phyloP scores from a whole-genome alignment of 2,113 vertebrate genomes.

The Albula glossodonta region DNA sequence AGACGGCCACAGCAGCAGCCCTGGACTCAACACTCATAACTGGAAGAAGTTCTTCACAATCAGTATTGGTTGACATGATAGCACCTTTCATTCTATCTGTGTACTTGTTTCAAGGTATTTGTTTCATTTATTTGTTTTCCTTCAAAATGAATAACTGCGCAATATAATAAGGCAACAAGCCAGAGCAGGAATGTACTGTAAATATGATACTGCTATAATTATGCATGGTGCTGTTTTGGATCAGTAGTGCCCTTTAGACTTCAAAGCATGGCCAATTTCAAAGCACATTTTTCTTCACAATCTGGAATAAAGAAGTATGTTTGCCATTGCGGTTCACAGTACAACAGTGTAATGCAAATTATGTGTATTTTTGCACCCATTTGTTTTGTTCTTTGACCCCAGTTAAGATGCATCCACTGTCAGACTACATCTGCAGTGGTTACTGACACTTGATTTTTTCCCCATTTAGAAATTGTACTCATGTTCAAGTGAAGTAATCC shows the following conservation, averaged over 20 bases:
- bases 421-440: background rate
- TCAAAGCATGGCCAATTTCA: background rate
- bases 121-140: background rate
- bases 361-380: background rate
- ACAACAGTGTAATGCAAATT: background rate
- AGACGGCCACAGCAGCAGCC: background rate
- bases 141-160: background rate
- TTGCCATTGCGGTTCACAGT: background rate
- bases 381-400: background rate
- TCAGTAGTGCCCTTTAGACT: background rate
- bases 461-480: background rate
- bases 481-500: background rate
- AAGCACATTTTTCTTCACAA: background rate
- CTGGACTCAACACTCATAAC: background rate
- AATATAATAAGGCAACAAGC: background rate
- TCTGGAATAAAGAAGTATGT: background rate
- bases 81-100: background rate
- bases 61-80: background rate
- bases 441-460: background rate
- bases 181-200: background rate
- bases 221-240: background rate
- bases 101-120: background rate
- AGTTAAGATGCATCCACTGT: background rate
- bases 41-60: background rate
- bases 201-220: background rate